Percentiles rank a stretch among this genome's conserved stretches.
phyloP scores from a whole-genome alignment of 2,113 vertebrate species.

The Myotis brandtii region DNA sequence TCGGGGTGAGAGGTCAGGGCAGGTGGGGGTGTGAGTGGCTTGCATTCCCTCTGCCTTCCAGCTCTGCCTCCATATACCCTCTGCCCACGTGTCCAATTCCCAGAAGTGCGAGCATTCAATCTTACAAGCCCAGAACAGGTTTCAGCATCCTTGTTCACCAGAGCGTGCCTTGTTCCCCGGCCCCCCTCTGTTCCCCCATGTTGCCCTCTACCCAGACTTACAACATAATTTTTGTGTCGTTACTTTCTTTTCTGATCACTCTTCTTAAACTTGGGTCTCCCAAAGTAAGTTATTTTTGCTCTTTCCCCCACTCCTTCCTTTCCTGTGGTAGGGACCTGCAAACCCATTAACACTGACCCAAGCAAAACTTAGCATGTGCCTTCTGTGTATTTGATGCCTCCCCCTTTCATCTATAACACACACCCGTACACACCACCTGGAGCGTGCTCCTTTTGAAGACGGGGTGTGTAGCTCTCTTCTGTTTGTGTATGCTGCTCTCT shows the following conservation, averaged over 20 bases:
- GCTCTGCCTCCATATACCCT: not conserved
- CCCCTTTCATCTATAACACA: not conserved
- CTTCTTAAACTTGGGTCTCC: not conserved
- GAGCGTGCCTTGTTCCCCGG: not conserved
- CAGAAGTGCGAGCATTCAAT: not conserved
- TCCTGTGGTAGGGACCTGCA: not conserved
- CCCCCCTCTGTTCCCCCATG: not conserved
- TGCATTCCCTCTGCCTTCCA: conserved; percentile 41
- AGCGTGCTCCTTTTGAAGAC: not conserved
- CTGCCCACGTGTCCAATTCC: not conserved
- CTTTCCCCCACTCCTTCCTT: not conserved
- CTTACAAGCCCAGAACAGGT: not conserved
- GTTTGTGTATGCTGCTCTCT: not conserved
- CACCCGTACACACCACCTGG: rapidly evolving
- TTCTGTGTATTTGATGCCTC: not conserved
- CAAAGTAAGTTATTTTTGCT: not conserved
- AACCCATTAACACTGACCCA: not conserved
- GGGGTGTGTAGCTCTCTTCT: not conserved
- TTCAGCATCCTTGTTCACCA: not conserved
- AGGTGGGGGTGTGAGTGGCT: conserved; percentile 42
- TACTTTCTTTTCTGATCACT: not conserved
- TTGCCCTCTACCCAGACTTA: not conserved
- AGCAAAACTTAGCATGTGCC: not conserved
- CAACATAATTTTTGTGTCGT: not conserved
- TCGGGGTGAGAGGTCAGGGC: conserved; percentile 71